These are phyloP conservation scores for Grapholita molesta DNA, from an alignment of 1,140 invertebrate species.

Conservation along the genomic window DNA sequence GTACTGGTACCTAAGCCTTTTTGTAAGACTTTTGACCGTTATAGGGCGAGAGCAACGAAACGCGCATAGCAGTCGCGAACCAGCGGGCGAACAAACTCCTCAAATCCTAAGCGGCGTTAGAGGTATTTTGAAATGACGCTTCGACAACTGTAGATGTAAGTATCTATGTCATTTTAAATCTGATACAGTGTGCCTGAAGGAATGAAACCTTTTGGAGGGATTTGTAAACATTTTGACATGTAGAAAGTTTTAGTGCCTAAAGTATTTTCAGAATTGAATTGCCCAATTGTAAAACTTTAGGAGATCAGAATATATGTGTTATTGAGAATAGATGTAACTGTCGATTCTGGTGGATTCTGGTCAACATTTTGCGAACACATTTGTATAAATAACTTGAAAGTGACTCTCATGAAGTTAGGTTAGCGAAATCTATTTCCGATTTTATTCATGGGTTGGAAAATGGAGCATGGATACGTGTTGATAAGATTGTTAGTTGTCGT, in stretches of 20 bases:
- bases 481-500: not conserved
- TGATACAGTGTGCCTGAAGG: not conserved
- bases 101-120: conserved; percentile 79
- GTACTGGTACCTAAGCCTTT: not conserved
- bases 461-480: not conserved
- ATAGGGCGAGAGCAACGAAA: conserved; percentile 89
- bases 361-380: not conserved
- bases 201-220: not conserved
- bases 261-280: no score
- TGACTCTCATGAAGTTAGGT: not conserved
- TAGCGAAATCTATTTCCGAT: not conserved
- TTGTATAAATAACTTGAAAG: not conserved
- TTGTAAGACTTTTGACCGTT: conserved; percentile 32
- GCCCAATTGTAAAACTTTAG: no score
- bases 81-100: conserved; percentile 88
- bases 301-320: no score
- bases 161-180: not conserved
- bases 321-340: no score
- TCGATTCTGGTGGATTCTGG: not conserved
- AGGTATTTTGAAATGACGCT: conserved; percentile 32
- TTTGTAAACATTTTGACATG: no score
- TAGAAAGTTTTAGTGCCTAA: no score
- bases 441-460: not conserved
- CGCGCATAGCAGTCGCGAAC: conserved; percentile 89
- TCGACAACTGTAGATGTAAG: conserved; percentile 14